These are phyloP conservation scores for Diabrotica undecimpunctata DNA, from an alignment of 1,140 invertebrate genomes.

Conservation along the genomic window DNA sequence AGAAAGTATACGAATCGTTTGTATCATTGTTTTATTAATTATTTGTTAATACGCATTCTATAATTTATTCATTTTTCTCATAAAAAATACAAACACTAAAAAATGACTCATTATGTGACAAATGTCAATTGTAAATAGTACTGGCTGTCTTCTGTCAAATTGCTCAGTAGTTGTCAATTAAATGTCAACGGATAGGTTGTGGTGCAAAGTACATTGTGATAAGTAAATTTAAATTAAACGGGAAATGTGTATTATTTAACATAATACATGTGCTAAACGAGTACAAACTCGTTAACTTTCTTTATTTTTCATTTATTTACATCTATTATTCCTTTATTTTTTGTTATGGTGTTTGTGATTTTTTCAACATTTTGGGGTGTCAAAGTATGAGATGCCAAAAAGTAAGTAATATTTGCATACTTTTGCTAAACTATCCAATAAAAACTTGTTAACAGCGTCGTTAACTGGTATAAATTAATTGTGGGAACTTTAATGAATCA, in stretches of 20 bases:
- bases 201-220: not conserved
- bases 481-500: not conserved
- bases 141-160: no score
- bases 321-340: not conserved
- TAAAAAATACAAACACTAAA: no score
- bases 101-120: no score
- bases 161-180: not conserved
- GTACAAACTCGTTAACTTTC: not conserved
- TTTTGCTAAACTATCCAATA: not conserved
- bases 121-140: no score
- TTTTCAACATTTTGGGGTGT: constrained; percentile 10
- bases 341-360: constrained; percentile 9
- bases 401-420: constrained; percentile 25
- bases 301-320: not conserved
- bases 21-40: no score
- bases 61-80: no score
- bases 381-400: constrained; percentile 34
- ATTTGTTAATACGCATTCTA: no score
- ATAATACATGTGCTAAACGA: not conserved
- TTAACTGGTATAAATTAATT: no score
- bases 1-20: no score
- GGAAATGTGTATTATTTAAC: not conserved
- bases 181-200: not conserved
- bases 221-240: not conserved
- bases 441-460: no score